A percentile compares a stretch with the other conserved stretches of the same genome.
Evolutionary conservation across 2,888 invertebrate species (phyloP).

Genomic region (Augochlorella aurata): DNA sequence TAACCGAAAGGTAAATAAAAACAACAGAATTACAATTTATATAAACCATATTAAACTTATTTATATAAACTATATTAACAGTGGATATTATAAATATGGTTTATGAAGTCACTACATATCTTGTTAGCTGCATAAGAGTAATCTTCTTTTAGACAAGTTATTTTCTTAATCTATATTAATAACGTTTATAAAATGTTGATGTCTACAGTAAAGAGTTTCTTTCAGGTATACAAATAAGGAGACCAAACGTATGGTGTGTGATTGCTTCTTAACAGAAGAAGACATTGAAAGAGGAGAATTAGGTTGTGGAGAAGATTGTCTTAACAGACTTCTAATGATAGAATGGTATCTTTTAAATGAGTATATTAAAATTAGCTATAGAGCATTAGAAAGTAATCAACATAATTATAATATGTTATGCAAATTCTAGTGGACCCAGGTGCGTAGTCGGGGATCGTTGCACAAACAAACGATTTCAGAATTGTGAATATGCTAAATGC

Average conservation of each 20-base stretch:
- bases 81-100: not conserved
- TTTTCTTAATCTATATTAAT: not conserved
- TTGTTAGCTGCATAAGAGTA: not conserved
- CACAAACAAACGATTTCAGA: constrained; percentile 97
- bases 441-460: constrained; percentile 95
- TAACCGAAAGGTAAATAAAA: constrained; percentile 86
- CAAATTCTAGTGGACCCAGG: constrained; percentile 89
- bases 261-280: constrained; percentile 95
- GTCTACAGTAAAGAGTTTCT: not conserved
- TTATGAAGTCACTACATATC: not conserved
- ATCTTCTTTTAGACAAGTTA: not conserved
- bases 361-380: constrained; percentile 18
- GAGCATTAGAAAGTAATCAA: not conserved
- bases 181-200: constrained; percentile 11
- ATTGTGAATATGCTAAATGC: constrained; percentile 91
- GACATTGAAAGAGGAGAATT: constrained; percentile 91
- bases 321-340: constrained; percentile 98
- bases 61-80: not conserved
- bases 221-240: constrained; percentile 90
- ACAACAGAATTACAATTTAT: not conserved
- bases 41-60: too few relatives aligned
- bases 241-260: constrained; percentile 96
- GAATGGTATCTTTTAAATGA: constrained; percentile 88
- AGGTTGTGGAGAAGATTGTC: constrained; percentile 97
- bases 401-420: not conserved